Base-by-base conservation (phyloP, 2,113 vertebrate genomes). In the Oreotragus oreotragus region DNA sequence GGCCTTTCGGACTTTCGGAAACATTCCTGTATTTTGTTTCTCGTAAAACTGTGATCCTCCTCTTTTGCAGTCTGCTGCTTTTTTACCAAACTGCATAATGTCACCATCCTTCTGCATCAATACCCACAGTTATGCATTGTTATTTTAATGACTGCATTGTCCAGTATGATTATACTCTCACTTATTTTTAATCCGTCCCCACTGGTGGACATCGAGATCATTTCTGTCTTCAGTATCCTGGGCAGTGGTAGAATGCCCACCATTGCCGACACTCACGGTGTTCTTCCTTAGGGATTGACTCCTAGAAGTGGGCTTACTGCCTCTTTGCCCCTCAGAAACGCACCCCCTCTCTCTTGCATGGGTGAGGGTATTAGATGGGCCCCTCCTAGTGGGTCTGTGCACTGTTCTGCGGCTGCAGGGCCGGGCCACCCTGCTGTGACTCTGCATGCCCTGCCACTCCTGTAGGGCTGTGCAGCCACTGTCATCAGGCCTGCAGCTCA, bases 401-500 rank as follows among this genome's bases (percentile, higher is more conserved):
- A 36, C 76, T 55, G 17, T 10, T 85, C 51, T 57, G 27, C 2
- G 1, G 58, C 66, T 33, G 11, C 85, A 19, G 2, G 39, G 17
- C 85, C 0, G 0, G 5, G 36, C 39, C 17, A 0, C 30, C 39
- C 64, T 45, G 51, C 70, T 39, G 62, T 60, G 55, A n/a, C 36
- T 58, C 3, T 0, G 10, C 14, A 2, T n/a, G 11, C 57, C 60
- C 47, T 76, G 5, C 51, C 21, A 55, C 53, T 91, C 53, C 27
- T 2, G 0, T 3, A 5, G 47, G 33, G 62, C 80, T 19, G 6
- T 4, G 2, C 76, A 49, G 28, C 79, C 33, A 7, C 36, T 43
- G 39, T 33, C 51, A 45, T 12, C 15, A 62, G 25, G 17, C 66
- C 79, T 36, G 45, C 81, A 3, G 33, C 92, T 97, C 97, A 94